phyloP scores from a whole-genome alignment of 1,140 invertebrate genomes.

The Drosophila auraria region DNA sequence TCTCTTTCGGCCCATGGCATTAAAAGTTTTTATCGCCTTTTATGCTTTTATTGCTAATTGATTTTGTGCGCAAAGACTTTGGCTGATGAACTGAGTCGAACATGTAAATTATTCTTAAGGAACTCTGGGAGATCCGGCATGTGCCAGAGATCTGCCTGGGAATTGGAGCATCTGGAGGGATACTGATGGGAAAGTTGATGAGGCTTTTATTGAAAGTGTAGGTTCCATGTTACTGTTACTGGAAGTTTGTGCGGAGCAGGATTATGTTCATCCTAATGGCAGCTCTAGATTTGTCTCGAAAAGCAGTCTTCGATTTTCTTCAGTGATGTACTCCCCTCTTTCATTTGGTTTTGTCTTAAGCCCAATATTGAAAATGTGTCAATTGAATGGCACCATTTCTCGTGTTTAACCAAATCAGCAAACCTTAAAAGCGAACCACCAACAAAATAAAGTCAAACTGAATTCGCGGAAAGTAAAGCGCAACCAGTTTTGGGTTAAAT shows the following conservation, averaged over 20 bases:
- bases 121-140: slow-evolving; percentile 15
- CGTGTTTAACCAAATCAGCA: slow-evolving; percentile 67
- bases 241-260: background rate
- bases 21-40: slow-evolving; percentile 54
- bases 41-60: slow-evolving; percentile 53
- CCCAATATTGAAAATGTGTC: slow-evolving; percentile 58
- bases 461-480: slow-evolving; percentile 67
- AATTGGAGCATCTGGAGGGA: slow-evolving; percentile 25
- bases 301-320: too few relatives aligned
- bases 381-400: slow-evolving; percentile 71
- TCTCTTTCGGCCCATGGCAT: slow-evolving; percentile 49
- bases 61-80: slow-evolving; percentile 39
- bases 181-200: background rate
- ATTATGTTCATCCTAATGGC: slow-evolving; percentile 6
- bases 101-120: slow-evolving; percentile 20
- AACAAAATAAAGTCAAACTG: slow-evolving; percentile 26
- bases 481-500: slow-evolving; percentile 63
- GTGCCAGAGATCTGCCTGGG: slow-evolving; percentile 25
- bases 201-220: slow-evolving; percentile 1
- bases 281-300: background rate
- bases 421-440: slow-evolving; percentile 33
- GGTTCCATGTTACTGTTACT: slow-evolving; percentile 17
- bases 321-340: background rate
- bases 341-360: slow-evolving; percentile 1
- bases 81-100: slow-evolving; percentile 5